phyloP scores from a whole-genome alignment of 2,888 invertebrate species.

The Lasioglossum figueresi region DNA sequence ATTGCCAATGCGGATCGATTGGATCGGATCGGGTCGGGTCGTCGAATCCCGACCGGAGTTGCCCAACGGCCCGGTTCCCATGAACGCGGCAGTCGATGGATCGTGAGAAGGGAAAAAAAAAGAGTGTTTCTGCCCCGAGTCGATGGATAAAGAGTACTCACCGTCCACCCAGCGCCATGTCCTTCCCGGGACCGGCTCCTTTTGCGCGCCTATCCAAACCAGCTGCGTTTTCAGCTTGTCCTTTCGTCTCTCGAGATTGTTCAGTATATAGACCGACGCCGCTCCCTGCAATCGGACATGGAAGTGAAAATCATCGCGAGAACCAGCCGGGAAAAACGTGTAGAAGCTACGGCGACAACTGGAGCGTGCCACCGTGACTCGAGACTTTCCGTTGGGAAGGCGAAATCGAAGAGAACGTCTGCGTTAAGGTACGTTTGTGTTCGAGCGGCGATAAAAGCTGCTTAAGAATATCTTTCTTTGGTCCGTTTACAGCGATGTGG shows the following conservation, averaged over 20 bases:
- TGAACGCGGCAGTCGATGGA: slow-evolving; percentile 65
- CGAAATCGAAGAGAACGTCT: slow-evolving; percentile 2
- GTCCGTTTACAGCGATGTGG: neutral
- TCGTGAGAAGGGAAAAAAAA: slow-evolving; percentile 69
- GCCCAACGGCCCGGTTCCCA: slow-evolving; percentile 77
- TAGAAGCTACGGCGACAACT: neutral
- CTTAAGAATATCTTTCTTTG: neutral
- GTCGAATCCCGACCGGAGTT: slow-evolving; percentile 55
- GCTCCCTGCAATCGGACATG: slow-evolving; percentile 84
- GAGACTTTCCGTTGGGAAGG: neutral
- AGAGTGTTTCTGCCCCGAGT: neutral
- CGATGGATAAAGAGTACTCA: slow-evolving; percentile 80
- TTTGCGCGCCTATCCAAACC: slow-evolving; percentile 96
- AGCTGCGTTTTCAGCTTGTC: slow-evolving; percentile 92
- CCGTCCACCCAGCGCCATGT: slow-evolving; percentile 97
- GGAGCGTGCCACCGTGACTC: slow-evolving; percentile 1
- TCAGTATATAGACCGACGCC: slow-evolving; percentile 88
- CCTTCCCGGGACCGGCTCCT: slow-evolving; percentile 92
- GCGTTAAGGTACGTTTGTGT: neutral
- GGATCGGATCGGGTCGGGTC: slow-evolving; percentile 62
- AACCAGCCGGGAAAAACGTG: neutral
- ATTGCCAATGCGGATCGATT: slow-evolving; percentile 61
- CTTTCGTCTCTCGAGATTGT: slow-evolving; percentile 93
- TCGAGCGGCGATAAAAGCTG: neutral
- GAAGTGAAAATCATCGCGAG: neutral